phyloP scores from a whole-genome alignment of 2,888 invertebrate genomes.

The Noctua janthina region DNA sequence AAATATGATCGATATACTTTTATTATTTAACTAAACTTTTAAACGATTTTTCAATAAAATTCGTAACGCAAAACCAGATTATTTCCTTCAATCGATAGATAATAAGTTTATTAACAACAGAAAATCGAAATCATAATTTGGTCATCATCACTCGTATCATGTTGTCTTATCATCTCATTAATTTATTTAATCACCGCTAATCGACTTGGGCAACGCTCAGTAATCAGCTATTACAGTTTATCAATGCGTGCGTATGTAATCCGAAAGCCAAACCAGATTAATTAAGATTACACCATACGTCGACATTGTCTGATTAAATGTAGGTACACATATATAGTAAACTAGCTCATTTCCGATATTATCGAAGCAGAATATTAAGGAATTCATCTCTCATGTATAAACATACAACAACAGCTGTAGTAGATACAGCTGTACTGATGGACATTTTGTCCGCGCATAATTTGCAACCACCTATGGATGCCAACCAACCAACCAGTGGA shows the following conservation, averaged over 20 bases:
- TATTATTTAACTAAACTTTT: background rate
- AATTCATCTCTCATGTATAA: background rate
- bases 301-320: constrained; percentile 45
- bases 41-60: background rate
- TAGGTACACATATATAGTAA: background rate
- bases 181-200: constrained; percentile 50
- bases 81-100: background rate
- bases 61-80: background rate
- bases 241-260: constrained; percentile 53
- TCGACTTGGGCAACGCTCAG: constrained; percentile 37
- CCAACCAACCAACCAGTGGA: background rate
- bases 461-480: background rate
- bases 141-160: constrained; percentile 1
- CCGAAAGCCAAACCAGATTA: constrained; percentile 62
- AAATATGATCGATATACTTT: background rate
- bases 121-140: background rate
- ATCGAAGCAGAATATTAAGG: constrained; percentile 6
- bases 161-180: constrained; percentile 25
- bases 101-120: background rate
- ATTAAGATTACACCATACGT: constrained; percentile 62
- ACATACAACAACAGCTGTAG: background rate
- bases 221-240: constrained; percentile 61
- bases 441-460: background rate
- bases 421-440: background rate
- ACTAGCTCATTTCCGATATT: constrained; percentile 26